Evolutionary conservation across 1,140 invertebrate genomes (phyloP).

Genomic region (Pomphorhynchus laevis): DNA sequence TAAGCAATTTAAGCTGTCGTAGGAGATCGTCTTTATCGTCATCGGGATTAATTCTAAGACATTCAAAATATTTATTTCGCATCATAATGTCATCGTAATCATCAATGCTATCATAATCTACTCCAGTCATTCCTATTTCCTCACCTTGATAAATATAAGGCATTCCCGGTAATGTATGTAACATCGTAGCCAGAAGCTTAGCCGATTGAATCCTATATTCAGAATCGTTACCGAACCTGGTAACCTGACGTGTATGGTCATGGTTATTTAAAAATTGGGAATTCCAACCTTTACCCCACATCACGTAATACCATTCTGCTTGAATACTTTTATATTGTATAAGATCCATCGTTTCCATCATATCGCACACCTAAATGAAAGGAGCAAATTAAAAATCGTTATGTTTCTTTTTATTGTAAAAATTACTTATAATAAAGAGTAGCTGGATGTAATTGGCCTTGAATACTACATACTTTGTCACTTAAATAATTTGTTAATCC

Average conservation of each 20-base stretch:
- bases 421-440: too few species aligned
- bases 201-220: not conserved
- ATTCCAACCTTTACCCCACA: not conserved
- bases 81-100: not conserved
- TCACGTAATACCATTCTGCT: not conserved
- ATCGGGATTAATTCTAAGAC: not conserved
- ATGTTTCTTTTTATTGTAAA: too few species aligned
- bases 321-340: not conserved
- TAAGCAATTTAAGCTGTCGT: not conserved
- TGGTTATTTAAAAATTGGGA: not conserved
- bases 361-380: too few species aligned
- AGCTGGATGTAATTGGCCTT: too few species aligned
- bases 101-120: not conserved
- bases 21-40: not conserved
- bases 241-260: not conserved
- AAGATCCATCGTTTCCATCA: too few species aligned
- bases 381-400: too few species aligned
- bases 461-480: too few species aligned
- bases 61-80: not conserved
- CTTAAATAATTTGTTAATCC: too few species aligned
- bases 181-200: not conserved
- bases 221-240: not conserved
- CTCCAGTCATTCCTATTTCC: not conserved
- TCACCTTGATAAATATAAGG: not conserved
- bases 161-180: not conserved